These are phyloP conservation scores for Clarias gariepinus DNA, from an alignment of 2,113 vertebrate genomes.

Conservation along the genomic window DNA sequence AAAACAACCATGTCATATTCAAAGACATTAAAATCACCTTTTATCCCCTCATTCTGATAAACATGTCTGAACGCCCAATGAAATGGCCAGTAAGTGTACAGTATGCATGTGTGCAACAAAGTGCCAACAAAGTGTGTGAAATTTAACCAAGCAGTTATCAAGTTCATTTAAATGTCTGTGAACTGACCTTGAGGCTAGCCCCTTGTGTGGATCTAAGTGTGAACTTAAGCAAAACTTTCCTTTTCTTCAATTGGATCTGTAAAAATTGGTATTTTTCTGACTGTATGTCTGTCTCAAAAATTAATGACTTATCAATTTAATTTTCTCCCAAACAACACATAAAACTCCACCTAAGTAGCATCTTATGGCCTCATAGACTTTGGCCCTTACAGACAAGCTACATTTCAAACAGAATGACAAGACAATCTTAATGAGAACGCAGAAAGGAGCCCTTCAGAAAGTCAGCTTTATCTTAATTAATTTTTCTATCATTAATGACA, in stretches of 20 bases:
- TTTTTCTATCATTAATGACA: background rate
- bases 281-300: background rate
- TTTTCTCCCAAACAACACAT: background rate
- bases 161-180: too few relatives aligned
- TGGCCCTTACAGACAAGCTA: background rate
- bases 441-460: conserved; percentile 4
- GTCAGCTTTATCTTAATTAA: background rate
- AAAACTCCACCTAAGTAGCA: background rate
- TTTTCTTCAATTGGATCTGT: background rate
- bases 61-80: too few relatives aligned
- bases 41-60: too few relatives aligned
- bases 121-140: too few relatives aligned
- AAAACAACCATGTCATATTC: too few relatives aligned
- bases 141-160: too few relatives aligned
- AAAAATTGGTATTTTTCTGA: background rate
- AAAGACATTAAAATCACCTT: too few relatives aligned
- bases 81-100: too few relatives aligned
- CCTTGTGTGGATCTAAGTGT: too few relatives aligned
- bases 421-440: conserved; percentile 23
- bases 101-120: too few relatives aligned
- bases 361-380: background rate
- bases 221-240: too few relatives aligned
- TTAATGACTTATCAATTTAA: background rate
- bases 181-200: too few relatives aligned
- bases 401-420: conserved; percentile 4